Evolutionary conservation across 2,797 vertebrate species (phyloP), one percentile per base, ranked within the genome.

Genomic region (Sebastolobus altivelis): DNA sequence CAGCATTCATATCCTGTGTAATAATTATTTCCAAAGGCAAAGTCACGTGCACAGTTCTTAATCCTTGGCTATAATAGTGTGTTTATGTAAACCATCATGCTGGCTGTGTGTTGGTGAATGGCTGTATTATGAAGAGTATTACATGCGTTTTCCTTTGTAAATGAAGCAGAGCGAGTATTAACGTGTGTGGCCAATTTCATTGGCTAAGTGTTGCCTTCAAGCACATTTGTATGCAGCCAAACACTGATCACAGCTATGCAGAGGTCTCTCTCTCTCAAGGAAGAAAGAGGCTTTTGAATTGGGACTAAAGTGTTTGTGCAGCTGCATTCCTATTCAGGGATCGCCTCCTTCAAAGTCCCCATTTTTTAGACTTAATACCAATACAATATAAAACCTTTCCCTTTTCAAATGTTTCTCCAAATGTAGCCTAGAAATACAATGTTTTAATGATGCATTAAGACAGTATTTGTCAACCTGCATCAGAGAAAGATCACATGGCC

Each of bases 181-280:
- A 56, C 11, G 10, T 54, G 33, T 68, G 49, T 58, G 31, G 91
- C 86, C 83, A 74, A 80, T 80, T 81, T 65, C 40, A 40, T 9
- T 16, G n/a, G 77, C 71, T 79, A 77, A 74, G 66, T 87, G 77
- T 66, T 86, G 76, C 73, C 77, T 81, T 79, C 85, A 65, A 82
- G 80, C 75, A 72, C 79, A 90, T 93, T 87, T 84, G 82, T 90
- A 87, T 91, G 81, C 84, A 81, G 83, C 33, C 13, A 78, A 78
- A 85, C 77, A 58, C 46, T 60, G 31, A 86, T 43, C 71, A 75
- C 38, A 81, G 67, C 84, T 43, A 76, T 82, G 31, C 63, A 82
- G 37, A 76, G 43, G 54, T 69, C 78, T 66, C 63, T 54, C 63
- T 62, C 18, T 25, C 66, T 65, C 12, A 14, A 29, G 37, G 54